phyloP scores from a whole-genome alignment of 1,140 invertebrate species.

The Drosophila novamexicana region DNA sequence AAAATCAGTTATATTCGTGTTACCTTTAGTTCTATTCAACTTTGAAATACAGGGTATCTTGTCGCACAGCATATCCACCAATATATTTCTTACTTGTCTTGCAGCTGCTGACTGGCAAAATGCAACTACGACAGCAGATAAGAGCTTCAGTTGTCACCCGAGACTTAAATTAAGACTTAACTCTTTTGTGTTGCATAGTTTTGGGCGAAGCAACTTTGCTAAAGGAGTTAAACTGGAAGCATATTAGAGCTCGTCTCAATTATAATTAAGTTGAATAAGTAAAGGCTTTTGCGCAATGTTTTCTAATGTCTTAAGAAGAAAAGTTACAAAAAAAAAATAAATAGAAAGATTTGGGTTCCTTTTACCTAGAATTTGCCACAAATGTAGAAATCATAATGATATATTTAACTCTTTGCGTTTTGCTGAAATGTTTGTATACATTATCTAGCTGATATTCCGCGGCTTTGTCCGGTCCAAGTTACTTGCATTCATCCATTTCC shows the following conservation, averaged over 20 bases:
- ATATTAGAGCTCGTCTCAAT: conserved; percentile 4
- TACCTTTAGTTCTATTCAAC: too few relatives aligned
- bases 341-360: not conserved
- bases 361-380: not conserved
- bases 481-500: too few relatives aligned
- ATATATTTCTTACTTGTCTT: not conserved
- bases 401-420: too few relatives aligned
- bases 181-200: conserved; percentile 19
- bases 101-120: conserved; percentile 15
- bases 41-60: not conserved
- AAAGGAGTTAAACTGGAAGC: not conserved
- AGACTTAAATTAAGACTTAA: conserved; percentile 35
- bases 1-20: too few relatives aligned
- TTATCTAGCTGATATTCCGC: too few relatives aligned
- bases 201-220: not conserved
- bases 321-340: too few relatives aligned
- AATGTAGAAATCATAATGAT: too few relatives aligned
- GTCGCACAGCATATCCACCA: not conserved
- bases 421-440: too few relatives aligned
- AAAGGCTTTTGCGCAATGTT: not conserved
- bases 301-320: not conserved
- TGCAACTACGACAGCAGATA: conserved; percentile 27
- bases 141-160: conserved; percentile 30
- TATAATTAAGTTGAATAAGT: conserved; percentile 9
- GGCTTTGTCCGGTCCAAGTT: too few relatives aligned